phyloP scores from a whole-genome alignment of 2,797 vertebrate genomes.

The Gephyroberyx darwinii region DNA sequence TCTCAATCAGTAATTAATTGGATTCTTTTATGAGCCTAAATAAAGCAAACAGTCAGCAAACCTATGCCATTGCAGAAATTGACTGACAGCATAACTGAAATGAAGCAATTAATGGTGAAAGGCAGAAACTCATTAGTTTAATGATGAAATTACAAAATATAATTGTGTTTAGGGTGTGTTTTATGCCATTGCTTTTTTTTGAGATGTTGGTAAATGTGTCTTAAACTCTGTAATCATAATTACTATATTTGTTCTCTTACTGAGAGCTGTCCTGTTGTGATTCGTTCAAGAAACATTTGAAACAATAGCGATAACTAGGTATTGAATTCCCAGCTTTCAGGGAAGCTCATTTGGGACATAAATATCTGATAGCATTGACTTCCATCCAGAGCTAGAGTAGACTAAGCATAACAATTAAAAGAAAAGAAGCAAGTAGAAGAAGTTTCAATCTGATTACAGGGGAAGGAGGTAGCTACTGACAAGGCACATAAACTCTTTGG shows the following conservation, averaged over 20 bases:
- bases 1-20: conserved; percentile 81
- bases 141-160: conserved; percentile 78
- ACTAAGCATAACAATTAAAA: conserved; percentile 48
- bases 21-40: conserved; percentile 76
- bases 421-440: conserved; percentile 53
- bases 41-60: conserved; percentile 72
- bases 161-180: conserved; percentile 66
- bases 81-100: conserved; percentile 77
- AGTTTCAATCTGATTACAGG: conserved; percentile 84
- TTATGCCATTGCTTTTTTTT: conserved; percentile 62
- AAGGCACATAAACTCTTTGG: conserved; percentile 82
- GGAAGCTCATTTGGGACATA: conserved; percentile 16
- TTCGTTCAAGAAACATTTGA: conserved; percentile 21
- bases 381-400: conserved; percentile 11
- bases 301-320: conserved; percentile 22
- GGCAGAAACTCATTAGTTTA: conserved; percentile 80
- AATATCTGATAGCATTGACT: conserved; percentile 13
- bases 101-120: conserved; percentile 83
- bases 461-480: conserved; percentile 84
- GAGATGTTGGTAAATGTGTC: conserved; percentile 59
- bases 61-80: conserved; percentile 71
- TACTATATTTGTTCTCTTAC: conserved; percentile 48
- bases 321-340: conserved; percentile 17
- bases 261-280: conserved; percentile 46
- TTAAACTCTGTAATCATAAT: conserved; percentile 60